Evolutionary conservation across 2,888 invertebrate species (phyloP), one percentile per base, ranked within the genome.

Genomic region (Amblyjoppa fuscipennis): DNA sequence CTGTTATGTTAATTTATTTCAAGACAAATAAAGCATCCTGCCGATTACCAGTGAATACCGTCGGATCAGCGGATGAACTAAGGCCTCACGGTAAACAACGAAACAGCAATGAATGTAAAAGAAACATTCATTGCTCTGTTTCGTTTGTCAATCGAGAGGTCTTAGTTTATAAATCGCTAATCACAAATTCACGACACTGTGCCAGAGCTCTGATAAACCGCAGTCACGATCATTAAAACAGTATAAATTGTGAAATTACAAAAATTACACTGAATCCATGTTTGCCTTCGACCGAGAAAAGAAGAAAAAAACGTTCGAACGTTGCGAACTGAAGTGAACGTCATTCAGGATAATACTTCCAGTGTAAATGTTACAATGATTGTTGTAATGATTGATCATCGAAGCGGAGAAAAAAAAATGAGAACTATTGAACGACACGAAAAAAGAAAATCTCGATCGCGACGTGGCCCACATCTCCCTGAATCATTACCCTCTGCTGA

Each of bases 211-310:
- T 3, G 45, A 45, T 45, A 45, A 45, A 45, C 13, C 45, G 45
- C 45, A 16, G 16, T 45, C 45, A 45, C 13, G 45, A 45, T 45
- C 3, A 45, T 45, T 45, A 45, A 45, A 16, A 45, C 45, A 11
- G 3, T 45, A 16, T 45, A 45, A 45, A 13, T 45, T 45, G 45
- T 3, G 16, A 13, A 16, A 45, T 34, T 61, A n/a, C 61, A 34
- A 61, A 61, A 31, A 77, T 81, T 45, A 80, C 28, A 66, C 75
- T 53, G 28, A 83, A 83, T 74, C 45, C 69, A 70, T 76, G 68
- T 87, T 83, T 78, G 61, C 81, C 79, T 69, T 71, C 77, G 81
- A 86, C 82, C 86, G 86, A 79, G 86, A 74, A 81, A 66, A 77
- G 61, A 76, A 70, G 38, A 28, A n/a, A 6, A 31, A 49, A 70